Conservation (phyloP, 2,888 invertebrate genomes). For the Lymantria dispar region DNA sequence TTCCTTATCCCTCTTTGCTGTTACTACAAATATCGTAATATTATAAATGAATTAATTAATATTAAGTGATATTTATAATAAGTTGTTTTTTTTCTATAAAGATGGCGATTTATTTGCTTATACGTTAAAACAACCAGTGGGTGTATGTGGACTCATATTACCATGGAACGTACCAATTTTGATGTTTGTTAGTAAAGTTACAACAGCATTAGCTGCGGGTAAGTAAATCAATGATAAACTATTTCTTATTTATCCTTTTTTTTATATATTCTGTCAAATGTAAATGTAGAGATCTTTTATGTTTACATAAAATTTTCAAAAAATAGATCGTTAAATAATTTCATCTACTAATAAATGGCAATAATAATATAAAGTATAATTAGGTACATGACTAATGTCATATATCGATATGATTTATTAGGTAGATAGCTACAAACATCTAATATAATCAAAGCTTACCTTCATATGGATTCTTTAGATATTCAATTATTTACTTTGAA, state of each 20-base stretch:
- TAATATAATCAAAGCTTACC: no score
- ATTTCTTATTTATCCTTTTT: no score
- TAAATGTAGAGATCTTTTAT: not conserved
- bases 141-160: constrained; percentile 92
- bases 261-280: not conserved
- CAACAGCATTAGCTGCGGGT: constrained; percentile 84
- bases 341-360: not conserved
- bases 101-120: constrained; percentile 90
- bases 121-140: constrained; percentile 82
- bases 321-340: not conserved
- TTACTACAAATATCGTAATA: not conserved
- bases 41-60: not conserved
- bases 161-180: constrained; percentile 95
- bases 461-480: no score
- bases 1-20: no score
- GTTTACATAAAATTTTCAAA: not conserved
- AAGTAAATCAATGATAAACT: constrained; percentile 2
- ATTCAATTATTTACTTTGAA: no score
- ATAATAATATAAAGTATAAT: no score
- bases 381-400: no score
- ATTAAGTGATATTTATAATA: not conserved
- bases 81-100: constrained; percentile 17
- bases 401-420: no score
- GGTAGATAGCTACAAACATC: no score
- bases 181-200: constrained; percentile 96